phyloP scores from a whole-genome alignment of 1,140 invertebrate genomes.

The Apis florea region DNA sequence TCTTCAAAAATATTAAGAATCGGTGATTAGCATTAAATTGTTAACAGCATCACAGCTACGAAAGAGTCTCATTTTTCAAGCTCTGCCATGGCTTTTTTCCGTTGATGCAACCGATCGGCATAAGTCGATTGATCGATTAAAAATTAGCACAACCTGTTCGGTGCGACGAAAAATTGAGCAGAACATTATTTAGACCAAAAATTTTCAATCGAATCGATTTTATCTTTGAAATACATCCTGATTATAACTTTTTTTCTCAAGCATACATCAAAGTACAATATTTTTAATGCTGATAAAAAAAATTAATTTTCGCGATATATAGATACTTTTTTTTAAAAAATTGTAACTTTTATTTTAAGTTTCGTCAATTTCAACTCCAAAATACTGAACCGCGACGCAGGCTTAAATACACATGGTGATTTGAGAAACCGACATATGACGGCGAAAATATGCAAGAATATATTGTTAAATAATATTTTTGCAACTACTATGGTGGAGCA shows the following conservation, averaged over 20 bases:
- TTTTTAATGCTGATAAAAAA: conserved; percentile 32
- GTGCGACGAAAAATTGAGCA: conserved; percentile 67
- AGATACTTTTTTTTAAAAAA: conserved; percentile 25
- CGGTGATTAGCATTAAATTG: conserved; percentile 60
- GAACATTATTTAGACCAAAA: conserved; percentile 61
- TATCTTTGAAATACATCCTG: conserved; percentile 10
- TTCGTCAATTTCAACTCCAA: conserved; percentile 34
- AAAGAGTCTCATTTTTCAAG: conserved; percentile 57
- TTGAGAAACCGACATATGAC: conserved; percentile 50
- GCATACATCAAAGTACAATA: conserved; percentile 24
- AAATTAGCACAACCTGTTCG: conserved; percentile 62
- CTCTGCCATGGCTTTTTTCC: conserved; percentile 60
- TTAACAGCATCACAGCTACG: conserved; percentile 68
- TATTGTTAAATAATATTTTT: conserved; percentile 66
- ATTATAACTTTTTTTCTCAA: conserved; percentile 36
- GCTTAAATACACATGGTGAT: conserved; percentile 47
- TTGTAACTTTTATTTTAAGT: conserved; percentile 26
- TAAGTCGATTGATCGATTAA: conserved; percentile 61
- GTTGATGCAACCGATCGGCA: conserved; percentile 54
- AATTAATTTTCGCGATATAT: conserved; percentile 25
- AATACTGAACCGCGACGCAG: conserved; percentile 43
- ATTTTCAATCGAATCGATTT: conserved; percentile 48
- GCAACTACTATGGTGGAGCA: conserved; percentile 64
- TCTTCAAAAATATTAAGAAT: conserved; percentile 58
- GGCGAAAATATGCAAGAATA: conserved; percentile 64